These are phyloP conservation scores for Leiothrix lutea DNA, from an alignment of 2,113 vertebrate genomes.

Conservation along the genomic window DNA sequence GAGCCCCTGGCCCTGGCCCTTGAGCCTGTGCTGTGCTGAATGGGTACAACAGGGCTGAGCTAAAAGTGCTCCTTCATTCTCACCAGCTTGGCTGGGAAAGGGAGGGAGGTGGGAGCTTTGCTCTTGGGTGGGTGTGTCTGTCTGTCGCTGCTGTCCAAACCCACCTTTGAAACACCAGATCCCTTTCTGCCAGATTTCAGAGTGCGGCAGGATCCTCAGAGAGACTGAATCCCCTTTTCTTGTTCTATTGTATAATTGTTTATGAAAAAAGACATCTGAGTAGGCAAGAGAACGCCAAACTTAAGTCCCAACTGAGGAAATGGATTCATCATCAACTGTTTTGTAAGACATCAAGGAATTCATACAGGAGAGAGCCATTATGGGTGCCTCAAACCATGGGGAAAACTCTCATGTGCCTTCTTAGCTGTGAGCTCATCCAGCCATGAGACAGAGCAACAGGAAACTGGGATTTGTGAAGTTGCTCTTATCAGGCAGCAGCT, in stretches of 20 bases:
- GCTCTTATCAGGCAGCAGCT: background rate
- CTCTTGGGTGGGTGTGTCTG: rapidly evolving
- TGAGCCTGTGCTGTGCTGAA: background rate
- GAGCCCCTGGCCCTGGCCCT: background rate
- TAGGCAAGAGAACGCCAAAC: background rate
- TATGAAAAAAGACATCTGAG: slow-evolving; percentile 4
- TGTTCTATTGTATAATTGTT: background rate
- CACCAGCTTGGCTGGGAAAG: background rate
- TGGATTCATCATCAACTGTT: background rate
- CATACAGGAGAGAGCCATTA: background rate
- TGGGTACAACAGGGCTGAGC: background rate
- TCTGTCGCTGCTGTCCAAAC: background rate
- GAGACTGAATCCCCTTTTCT: background rate
- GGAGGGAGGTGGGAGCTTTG: background rate
- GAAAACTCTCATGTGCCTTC: slow-evolving; percentile 6
- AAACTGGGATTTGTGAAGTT: background rate
- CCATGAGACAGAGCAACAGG: background rate
- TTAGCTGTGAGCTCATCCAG: background rate
- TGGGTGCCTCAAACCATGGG: background rate
- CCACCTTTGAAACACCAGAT: background rate
- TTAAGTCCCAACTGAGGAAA: background rate
- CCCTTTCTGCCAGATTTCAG: background rate
- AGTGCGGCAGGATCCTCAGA: background rate
- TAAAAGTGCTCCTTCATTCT: background rate
- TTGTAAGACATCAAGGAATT: slow-evolving; percentile 3